phyloP scores from a whole-genome alignment of 1,140 invertebrate species.

The Tetramorium parvispinum region DNA sequence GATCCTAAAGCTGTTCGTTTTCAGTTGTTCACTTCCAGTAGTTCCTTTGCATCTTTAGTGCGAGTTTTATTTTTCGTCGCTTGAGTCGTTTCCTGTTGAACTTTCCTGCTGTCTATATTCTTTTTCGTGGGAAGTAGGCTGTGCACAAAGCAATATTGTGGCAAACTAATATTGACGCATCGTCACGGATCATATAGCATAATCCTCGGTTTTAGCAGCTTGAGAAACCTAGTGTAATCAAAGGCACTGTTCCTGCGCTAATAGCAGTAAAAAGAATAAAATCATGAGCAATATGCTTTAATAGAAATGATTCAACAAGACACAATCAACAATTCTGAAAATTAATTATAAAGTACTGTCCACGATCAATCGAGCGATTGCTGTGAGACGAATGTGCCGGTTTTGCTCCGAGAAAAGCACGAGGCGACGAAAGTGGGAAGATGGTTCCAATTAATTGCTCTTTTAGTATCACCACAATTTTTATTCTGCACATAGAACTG shows the following conservation, averaged over 20 bases:
- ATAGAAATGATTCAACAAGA: background rate
- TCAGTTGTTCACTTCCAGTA: no score
- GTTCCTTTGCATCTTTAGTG: no score
- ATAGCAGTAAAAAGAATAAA: conserved; percentile 21
- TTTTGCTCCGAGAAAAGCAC: no score
- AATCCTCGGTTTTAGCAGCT: conserved; percentile 49
- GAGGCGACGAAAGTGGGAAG: no score
- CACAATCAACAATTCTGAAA: background rate
- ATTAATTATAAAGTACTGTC: background rate
- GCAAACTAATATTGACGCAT: conserved; percentile 57
- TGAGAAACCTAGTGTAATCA: conserved; percentile 38
- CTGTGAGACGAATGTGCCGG: no score
- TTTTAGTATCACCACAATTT: no score
- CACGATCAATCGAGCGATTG: no score
- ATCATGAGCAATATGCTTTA: background rate
- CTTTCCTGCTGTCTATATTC: background rate
- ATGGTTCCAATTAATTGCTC: no score
- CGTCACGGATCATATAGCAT: conserved; percentile 48
- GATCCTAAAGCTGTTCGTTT: no score
- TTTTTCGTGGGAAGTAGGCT: conserved; percentile 51
- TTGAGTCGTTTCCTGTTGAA: no score
- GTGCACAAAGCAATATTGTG: conserved; percentile 37
- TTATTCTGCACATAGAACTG: no score
- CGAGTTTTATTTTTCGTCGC: no score
- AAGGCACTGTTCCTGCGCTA: conserved; percentile 1